A percentile compares a stretch with the other conserved stretches of the same genome.
Conservation (phyloP, 2,888 invertebrate genomes). For the Petrolisthes manimaculis region DNA sequence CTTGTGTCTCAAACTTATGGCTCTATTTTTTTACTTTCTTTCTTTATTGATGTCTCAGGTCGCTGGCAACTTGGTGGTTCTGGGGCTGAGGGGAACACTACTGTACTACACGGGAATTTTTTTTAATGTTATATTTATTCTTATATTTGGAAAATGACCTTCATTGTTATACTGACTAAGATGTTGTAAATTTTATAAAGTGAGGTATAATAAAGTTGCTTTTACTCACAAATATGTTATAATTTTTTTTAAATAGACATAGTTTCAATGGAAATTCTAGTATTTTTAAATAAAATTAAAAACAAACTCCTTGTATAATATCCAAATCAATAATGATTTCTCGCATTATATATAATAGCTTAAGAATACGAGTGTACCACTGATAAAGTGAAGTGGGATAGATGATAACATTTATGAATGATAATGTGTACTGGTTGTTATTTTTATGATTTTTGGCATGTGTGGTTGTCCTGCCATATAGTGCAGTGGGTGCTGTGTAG, state of each 20-base stretch:
- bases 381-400: too few relatives aligned
- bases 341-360: too few relatives aligned
- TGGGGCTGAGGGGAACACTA: slow-evolving; percentile 29
- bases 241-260: not conserved
- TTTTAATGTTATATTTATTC: not conserved
- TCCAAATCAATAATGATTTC: not conserved
- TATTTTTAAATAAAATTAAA: not conserved
- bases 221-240: not conserved
- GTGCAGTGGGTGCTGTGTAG: too few relatives aligned
- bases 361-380: too few relatives aligned
- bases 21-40: not conserved
- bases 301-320: not conserved
- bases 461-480: too few relatives aligned
- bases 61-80: slow-evolving; percentile 53
- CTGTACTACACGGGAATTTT: not conserved
- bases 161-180: not conserved
- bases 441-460: too few relatives aligned
- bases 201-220: not conserved
- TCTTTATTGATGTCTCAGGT: slow-evolving; percentile 27
- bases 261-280: not conserved
- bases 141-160: not conserved
- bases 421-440: too few relatives aligned
- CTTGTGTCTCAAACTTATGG: too few relatives aligned
- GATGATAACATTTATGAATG: too few relatives aligned
- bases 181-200: not conserved